phyloP scores from a whole-genome alignment of 92 coral and sea anemone species.

The Heliopora coerulea region DNA sequence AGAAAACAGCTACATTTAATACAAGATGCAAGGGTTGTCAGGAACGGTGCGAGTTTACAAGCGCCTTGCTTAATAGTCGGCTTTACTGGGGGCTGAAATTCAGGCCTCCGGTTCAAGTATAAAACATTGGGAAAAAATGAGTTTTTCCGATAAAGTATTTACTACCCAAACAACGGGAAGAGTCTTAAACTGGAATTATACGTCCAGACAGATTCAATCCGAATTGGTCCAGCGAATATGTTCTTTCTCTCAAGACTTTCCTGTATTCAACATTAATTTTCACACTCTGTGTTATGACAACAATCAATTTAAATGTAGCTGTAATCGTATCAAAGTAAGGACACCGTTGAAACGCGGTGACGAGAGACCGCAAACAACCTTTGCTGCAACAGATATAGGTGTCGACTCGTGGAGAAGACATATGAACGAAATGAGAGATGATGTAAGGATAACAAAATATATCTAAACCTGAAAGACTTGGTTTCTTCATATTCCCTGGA shows the following conservation, averaged over 20 bases:
- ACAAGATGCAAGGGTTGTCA: neutral
- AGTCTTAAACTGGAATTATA: neutral
- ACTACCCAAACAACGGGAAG: neutral
- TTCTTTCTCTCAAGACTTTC: too few species aligned
- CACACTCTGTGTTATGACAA: neutral
- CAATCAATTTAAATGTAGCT: neutral
- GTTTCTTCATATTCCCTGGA: slow-evolving; percentile 42
- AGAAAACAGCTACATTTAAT: slow-evolving; percentile 28
- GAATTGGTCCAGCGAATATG: neutral
- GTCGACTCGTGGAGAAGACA: neutral
- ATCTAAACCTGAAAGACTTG: slow-evolving; percentile 43
- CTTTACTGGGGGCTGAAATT: neutral
- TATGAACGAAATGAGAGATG: neutral
- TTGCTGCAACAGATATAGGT: neutral
- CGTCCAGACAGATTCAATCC: neutral
- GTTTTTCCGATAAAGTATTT: neutral
- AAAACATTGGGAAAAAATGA: neutral
- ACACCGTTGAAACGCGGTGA: neutral
- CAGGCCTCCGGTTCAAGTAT: neutral
- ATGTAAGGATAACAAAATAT: neutral
- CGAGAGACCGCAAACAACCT: neutral
- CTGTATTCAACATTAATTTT: neutral
- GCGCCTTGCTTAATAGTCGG: neutral
- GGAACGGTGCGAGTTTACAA: neutral
- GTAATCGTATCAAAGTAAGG: slow-evolving; percentile 3